phyloP scores from a whole-genome alignment of 2,113 vertebrate genomes.

The Notechis scutatus region DNA sequence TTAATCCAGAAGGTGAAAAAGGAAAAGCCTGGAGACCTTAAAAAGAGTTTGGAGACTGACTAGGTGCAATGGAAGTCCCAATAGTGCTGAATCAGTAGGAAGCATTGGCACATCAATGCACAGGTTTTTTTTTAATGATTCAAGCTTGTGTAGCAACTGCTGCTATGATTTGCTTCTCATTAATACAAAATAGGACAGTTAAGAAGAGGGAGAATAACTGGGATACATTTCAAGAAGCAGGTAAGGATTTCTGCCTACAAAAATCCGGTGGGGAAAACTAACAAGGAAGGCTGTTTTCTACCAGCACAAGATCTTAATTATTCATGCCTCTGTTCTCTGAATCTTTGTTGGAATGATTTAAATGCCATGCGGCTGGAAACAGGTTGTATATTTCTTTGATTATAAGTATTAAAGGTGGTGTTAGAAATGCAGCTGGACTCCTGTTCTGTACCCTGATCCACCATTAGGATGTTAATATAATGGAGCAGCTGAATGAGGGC shows the following conservation, averaged over 20 bases:
- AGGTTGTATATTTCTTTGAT: not conserved
- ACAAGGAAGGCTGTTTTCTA: not conserved
- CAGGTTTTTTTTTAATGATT: not conserved
- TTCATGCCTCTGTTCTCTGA: not conserved
- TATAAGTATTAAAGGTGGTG: not conserved
- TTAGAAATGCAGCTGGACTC: not conserved
- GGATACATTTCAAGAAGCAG: slow-evolving; percentile 19
- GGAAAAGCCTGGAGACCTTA: not conserved
- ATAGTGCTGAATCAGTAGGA: slow-evolving; percentile 12
- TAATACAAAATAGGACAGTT: not conserved
- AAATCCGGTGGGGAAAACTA: not conserved
- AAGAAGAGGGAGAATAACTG: not conserved
- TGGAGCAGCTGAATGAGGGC: not conserved
- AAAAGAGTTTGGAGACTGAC: not conserved
- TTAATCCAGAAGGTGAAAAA: not conserved
- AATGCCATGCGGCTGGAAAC: not conserved
- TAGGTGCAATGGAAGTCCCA: not conserved
- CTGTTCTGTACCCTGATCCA: not conserved
- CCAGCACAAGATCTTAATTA: not conserved
- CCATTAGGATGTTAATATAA: not conserved
- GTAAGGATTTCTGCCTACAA: not conserved
- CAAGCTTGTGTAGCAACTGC: not conserved
- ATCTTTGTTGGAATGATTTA: not conserved
- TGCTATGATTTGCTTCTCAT: slow-evolving; percentile 12
- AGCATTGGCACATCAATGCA: slow-evolving; percentile 9